These are phyloP conservation scores for Lagorchestes hirsutus DNA, from an alignment of 2,797 vertebrate genomes.

Conservation along the genomic window DNA sequence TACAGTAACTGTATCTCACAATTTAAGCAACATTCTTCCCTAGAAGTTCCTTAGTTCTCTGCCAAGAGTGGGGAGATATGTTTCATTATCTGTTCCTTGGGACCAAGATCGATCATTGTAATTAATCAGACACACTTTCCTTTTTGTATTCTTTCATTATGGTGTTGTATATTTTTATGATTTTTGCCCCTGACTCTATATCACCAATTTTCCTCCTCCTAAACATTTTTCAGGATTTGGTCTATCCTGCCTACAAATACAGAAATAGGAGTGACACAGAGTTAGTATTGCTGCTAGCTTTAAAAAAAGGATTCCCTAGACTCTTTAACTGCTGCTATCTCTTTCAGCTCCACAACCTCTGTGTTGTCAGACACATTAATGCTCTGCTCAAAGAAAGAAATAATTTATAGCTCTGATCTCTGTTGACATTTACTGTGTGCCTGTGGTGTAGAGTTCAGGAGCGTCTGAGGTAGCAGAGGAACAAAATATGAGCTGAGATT, in stretches of 20 bases:
- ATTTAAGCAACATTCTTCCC: neutral
- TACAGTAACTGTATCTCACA: neutral
- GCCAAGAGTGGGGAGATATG: neutral
- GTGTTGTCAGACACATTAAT: neutral
- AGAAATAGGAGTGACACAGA: neutral
- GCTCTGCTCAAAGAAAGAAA: neutral
- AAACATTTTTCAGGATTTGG: neutral
- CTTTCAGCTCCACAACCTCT: neutral
- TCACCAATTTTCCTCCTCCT: neutral
- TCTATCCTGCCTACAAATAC: neutral
- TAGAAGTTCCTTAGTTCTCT: neutral
- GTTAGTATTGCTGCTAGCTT: neutral
- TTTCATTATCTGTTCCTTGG: neutral
- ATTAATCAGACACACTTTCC: neutral
- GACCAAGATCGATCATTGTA: neutral
- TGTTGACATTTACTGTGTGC: neutral
- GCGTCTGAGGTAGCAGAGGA: neutral
- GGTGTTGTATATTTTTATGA: neutral
- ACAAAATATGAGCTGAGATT: neutral
- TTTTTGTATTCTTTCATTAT: neutral
- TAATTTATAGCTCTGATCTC: neutral
- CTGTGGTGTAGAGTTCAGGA: neutral
- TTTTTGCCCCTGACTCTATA: neutral
- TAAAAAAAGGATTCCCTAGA: neutral
- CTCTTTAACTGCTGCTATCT: neutral